Conservation (phyloP, 1,140 invertebrate genomes). For the Hylaeus anthracinus region DNA sequence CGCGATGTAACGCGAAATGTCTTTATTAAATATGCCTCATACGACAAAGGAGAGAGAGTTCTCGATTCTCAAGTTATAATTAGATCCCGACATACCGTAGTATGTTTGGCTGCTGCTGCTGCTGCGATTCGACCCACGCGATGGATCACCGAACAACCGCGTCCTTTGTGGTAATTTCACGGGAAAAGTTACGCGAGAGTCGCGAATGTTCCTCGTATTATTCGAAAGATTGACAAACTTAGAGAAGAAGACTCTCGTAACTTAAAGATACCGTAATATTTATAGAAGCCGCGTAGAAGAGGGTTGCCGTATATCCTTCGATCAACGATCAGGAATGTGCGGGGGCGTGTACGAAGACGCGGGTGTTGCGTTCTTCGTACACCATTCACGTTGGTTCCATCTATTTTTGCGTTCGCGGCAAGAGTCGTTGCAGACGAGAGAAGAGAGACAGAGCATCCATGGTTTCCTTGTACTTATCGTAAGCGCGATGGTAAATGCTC, state of each 20-base stretch:
- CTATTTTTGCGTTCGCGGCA: conserved; percentile 39
- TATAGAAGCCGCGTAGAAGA: not conserved
- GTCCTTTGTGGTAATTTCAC: not conserved
- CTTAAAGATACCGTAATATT: not conserved
- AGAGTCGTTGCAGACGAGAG: not conserved
- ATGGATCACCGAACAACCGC: not conserved
- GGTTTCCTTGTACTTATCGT: not conserved
- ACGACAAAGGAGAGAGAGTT: conserved; percentile 13
- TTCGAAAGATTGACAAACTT: too few relatives aligned
- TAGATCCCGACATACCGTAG: conserved; percentile 6
- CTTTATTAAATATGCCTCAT: conserved; percentile 18
- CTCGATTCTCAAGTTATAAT: conserved; percentile 20
- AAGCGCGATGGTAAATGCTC: not conserved
- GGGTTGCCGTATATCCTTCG: not conserved
- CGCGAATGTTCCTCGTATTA: not conserved
- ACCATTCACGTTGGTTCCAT: conserved; percentile 24
- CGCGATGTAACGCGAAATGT: not conserved
- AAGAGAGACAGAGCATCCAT: not conserved
- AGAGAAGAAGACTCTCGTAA: too few relatives aligned
- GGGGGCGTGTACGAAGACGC: conserved; percentile 35
- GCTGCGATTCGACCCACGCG: conserved; percentile 5
- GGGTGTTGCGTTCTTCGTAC: conserved; percentile 26
- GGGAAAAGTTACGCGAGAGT: too few relatives aligned
- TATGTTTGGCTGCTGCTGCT: conserved; percentile 1
- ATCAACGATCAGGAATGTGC: conserved; percentile 35